Evolutionary conservation across 2,113 vertebrate species (phyloP).

Genomic region (Eclectus roratus): DNA sequence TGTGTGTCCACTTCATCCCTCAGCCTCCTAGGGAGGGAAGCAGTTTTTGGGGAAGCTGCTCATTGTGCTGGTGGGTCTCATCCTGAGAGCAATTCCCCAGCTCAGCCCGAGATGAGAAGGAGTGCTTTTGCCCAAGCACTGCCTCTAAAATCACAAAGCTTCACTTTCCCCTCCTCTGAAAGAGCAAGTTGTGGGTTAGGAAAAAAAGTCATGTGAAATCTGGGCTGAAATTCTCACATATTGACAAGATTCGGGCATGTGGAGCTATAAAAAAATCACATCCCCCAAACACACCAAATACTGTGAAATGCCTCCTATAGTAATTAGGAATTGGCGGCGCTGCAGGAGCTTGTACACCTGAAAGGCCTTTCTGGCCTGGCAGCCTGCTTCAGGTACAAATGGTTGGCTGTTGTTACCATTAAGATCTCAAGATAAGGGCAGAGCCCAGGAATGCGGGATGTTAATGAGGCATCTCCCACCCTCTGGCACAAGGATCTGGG

Average conservation of each 20-base stretch:
- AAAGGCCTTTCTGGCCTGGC: not conserved
- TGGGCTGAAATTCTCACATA: not conserved
- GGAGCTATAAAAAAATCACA: not conserved
- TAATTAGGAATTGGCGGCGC: not conserved
- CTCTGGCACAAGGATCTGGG: not conserved
- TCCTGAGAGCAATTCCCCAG: not conserved
- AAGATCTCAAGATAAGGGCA: not conserved
- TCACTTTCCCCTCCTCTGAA: not conserved
- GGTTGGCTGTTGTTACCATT: not conserved
- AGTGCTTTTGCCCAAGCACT: not conserved
- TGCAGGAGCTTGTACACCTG: not conserved
- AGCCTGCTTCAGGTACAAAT: not conserved
- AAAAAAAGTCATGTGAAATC: not conserved
- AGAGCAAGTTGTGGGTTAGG: rapidly evolving
- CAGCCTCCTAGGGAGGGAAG: not conserved
- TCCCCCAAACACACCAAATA: not conserved
- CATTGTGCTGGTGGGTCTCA: not conserved
- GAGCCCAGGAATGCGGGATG: not conserved
- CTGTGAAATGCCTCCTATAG: not conserved
- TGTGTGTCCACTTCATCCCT: not conserved
- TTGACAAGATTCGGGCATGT: not conserved
- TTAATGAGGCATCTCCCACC: not conserved
- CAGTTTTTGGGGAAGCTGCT: not conserved
- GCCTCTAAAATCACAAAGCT: not conserved
- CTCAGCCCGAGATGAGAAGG: not conserved